Percentiles rank a stretch among this genome's conserved stretches.
These are phyloP conservation scores for Labeo rohita DNA, from an alignment of 2,113 vertebrate species.

Conservation along the genomic window DNA sequence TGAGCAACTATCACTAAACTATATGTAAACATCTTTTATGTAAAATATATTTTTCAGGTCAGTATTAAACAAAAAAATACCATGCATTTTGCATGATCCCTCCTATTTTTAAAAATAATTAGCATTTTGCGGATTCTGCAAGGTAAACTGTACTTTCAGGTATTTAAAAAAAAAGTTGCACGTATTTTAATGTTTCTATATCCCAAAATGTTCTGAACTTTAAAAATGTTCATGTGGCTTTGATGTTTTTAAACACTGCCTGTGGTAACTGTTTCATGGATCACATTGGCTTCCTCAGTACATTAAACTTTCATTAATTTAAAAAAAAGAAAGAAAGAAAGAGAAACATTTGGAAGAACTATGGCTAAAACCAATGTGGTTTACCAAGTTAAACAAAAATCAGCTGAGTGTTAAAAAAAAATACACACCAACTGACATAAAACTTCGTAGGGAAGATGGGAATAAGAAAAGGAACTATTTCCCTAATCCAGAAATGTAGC, in stretches of 20 bases:
- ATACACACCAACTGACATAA: neutral
- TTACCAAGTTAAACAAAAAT: constrained; percentile 3
- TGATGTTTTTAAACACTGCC: neutral
- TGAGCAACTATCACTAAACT: too few relatives aligned
- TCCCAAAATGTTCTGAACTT: neutral
- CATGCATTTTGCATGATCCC: too few relatives aligned
- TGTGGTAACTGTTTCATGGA: neutral
- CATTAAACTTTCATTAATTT: neutral
- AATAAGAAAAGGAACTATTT: neutral
- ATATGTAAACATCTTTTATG: too few relatives aligned
- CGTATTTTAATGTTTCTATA: too few relatives aligned
- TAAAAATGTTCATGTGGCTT: neutral
- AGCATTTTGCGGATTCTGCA: too few relatives aligned
- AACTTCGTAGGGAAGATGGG: neutral
- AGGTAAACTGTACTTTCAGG: too few relatives aligned
- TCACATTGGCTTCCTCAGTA: neutral
- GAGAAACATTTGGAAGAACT: neutral
- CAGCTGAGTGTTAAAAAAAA: neutral
- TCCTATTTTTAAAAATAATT: too few relatives aligned
- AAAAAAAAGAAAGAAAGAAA: neutral
- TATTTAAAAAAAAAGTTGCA: too few relatives aligned
- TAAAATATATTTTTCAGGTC: too few relatives aligned
- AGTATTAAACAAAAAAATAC: too few relatives aligned
- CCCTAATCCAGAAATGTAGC: neutral
- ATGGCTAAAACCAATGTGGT: constrained; percentile 33